Conservation (phyloP, 2,797 vertebrate genomes). For the Masticophis lateralis region DNA sequence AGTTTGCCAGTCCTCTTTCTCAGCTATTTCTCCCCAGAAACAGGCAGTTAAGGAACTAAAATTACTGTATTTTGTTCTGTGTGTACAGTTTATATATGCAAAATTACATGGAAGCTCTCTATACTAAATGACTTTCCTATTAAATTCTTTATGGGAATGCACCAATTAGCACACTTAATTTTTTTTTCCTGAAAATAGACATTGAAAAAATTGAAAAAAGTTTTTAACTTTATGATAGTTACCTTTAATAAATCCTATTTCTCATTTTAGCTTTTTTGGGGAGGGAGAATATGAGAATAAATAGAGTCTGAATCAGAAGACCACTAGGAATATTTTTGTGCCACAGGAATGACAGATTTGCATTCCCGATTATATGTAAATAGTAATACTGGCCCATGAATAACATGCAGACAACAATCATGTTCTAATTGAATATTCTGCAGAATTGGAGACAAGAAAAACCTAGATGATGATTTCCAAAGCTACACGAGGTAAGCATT, state of each 20-base stretch:
- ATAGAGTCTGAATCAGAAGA: not conserved
- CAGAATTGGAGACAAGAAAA: slow-evolving; percentile 18
- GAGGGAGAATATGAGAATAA: not conserved
- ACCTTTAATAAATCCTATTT: not conserved
- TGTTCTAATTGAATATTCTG: slow-evolving; percentile 14
- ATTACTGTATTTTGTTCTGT: not conserved
- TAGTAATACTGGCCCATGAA: not conserved
- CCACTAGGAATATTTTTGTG: not conserved
- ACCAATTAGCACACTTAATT: not conserved
- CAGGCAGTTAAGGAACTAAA: not conserved
- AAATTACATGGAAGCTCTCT: not conserved
- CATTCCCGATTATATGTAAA: not conserved
- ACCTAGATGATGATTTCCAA: not conserved
- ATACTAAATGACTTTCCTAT: not conserved
- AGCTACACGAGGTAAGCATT: not conserved
- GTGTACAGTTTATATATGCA: not conserved
- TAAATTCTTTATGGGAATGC: not conserved
- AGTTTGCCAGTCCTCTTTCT: not conserved
- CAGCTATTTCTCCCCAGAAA: not conserved
- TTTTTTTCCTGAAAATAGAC: not conserved
- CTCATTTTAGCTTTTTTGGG: not conserved
- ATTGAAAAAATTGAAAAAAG: not conserved
- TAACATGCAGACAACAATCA: not conserved
- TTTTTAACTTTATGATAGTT: not conserved
- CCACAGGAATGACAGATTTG: not conserved